Evolutionary conservation across 2,797 vertebrate genomes (phyloP).

Genomic region (Pseudochirops corinnae): DNA sequence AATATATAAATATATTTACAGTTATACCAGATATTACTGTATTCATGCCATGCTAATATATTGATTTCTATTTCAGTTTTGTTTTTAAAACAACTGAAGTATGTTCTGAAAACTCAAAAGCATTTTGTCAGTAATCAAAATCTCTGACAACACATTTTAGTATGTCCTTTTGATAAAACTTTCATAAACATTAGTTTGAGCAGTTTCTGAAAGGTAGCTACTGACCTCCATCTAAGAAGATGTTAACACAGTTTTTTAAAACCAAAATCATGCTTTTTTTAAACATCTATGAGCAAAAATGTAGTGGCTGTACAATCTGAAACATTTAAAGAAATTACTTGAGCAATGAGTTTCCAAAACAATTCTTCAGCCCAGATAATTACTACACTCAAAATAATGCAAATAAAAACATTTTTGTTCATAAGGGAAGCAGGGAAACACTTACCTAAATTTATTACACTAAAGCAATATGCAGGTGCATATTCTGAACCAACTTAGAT

Average conservation of each 20-base stretch:
- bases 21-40: background rate
- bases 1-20: background rate
- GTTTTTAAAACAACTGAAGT: conserved; percentile 57
- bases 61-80: background rate
- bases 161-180: conserved; percentile 8
- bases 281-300: conserved; percentile 35
- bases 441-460: conserved; percentile 91
- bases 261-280: conserved; percentile 14
- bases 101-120: conserved; percentile 67
- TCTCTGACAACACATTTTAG: background rate
- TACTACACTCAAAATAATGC: conserved; percentile 71
- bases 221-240: background rate
- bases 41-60: background rate
- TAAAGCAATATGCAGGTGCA: conserved; percentile 94
- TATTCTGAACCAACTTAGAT: conserved; percentile 99
- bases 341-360: conserved; percentile 78
- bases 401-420: conserved; percentile 69
- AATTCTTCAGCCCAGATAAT: conserved; percentile 78
- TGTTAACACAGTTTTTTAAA: conserved; percentile 29
- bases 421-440: conserved; percentile 88
- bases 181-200: conserved; percentile 28
- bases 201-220: conserved; percentile 18
- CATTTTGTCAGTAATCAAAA: conserved; percentile 35
- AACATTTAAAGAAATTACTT: conserved; percentile 44
- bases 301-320: conserved; percentile 6